Percentiles rank a stretch among this genome's conserved stretches.
Conservation (phyloP, 2,113 vertebrate genomes). For the Synchiropus splendidus region DNA sequence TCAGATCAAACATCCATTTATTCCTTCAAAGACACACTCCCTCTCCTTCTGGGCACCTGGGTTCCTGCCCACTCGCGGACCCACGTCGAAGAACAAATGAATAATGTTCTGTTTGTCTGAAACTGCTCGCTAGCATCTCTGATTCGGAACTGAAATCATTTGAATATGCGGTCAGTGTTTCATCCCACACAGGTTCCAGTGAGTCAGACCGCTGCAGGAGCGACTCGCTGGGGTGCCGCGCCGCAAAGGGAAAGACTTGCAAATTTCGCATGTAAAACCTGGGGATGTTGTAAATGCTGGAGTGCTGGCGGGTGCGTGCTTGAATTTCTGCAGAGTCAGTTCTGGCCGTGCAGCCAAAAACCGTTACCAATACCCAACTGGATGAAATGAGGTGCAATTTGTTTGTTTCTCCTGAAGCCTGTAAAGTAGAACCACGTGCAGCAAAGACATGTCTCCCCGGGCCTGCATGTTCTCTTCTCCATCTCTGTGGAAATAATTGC, state of each 20-base stretch:
- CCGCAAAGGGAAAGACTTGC: constrained; percentile 31
- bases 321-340: constrained; percentile 52
- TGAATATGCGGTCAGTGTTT: constrained; percentile 5
- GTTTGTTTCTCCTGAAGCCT: constrained; percentile 69
- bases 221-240: constrained; percentile 44
- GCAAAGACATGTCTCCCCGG: constrained; percentile 49
- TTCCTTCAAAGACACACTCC: too few species aligned
- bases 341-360: constrained; percentile 45
- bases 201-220: constrained; percentile 13
- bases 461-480: constrained; percentile 37
- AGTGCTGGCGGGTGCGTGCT: constrained; percentile 14
- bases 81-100: neutral
- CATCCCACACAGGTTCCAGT: constrained; percentile 5
- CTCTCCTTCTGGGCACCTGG: too few species aligned
- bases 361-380: constrained; percentile 60
- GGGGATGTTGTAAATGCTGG: constrained; percentile 31
- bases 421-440: constrained; percentile 72
- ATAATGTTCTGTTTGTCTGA: neutral
- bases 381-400: constrained; percentile 71
- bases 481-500: constrained; percentile 57
- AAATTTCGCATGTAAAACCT: constrained; percentile 40
- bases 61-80: neutral
- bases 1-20: too few species aligned
- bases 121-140: neutral
- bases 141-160: too few species aligned